Evolutionary conservation across 2,113 vertebrate species (phyloP), one percentile per base, ranked within the genome.

Genomic region (Anseranas semipalmata): DNA sequence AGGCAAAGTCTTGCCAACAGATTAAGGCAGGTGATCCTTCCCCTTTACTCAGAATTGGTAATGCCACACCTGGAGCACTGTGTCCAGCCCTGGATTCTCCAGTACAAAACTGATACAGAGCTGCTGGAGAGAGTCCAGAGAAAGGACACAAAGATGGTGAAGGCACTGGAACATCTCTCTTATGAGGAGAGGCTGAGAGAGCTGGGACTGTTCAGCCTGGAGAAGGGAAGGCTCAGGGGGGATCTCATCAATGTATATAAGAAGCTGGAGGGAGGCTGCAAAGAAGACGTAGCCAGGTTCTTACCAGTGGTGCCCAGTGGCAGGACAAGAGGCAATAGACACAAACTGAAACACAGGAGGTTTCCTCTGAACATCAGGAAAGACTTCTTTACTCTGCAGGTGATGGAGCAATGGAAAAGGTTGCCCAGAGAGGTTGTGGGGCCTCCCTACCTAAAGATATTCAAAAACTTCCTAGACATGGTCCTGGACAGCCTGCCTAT

Each of bases 401-500:
- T 35, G 15, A 11, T 22, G 8, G 25, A 27, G 37, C 43, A 43
- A 10, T 33, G 53, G 39, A 43, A 43, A 22, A 25, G 22, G 21
- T 43, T 56, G 52, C 15, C 15, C 24, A 18, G 71, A 74, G 37
- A 9, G 3, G 6, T 9, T 59, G 21, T 19, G 14, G 30, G 60
- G 32, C 48, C 25, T 48, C 21, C 32, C 0, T 20, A 12, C 45
- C 55, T 71, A 58, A 22, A 76, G 39, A 28, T 76, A n/a, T 20
- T 81, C n/a, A 66, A 10, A 6, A 59, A 6, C 3, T 35, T 3
- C 19, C 39, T 71, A 48, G 45, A 43, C 7, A 15, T 1, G 2
- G 9, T 72, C 32, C 39, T 56, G 21, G 8, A 20, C 7, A 85
- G 59, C 17, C 0, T 0, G 10, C 8, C 9, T 21, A 37, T 19